Conservation (phyloP, 2,888 invertebrate species). For the Helleia helle region DNA sequence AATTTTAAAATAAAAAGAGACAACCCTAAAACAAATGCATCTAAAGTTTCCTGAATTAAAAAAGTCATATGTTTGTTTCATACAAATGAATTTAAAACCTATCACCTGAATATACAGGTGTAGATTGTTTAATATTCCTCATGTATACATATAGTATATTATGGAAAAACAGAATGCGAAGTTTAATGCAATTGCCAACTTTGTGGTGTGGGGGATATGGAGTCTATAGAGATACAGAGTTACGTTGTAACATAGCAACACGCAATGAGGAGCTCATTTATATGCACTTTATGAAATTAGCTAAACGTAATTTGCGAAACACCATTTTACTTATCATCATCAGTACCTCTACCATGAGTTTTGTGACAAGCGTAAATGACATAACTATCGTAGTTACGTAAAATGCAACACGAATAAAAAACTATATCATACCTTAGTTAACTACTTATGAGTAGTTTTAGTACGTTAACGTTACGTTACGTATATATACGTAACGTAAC, state of each 20-base stretch:
- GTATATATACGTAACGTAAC: too few relatives aligned
- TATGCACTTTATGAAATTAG: background rate
- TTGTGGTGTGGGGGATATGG: constrained; percentile 14
- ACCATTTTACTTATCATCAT: too few relatives aligned
- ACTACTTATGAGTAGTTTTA: too few relatives aligned
- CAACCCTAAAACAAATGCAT: constrained; percentile 9
- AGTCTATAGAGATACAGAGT: background rate
- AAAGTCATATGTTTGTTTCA: background rate
- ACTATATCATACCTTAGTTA: too few relatives aligned
- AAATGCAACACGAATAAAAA: too few relatives aligned
- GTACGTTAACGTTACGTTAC: too few relatives aligned
- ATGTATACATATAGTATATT: background rate
- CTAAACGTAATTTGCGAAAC: background rate
- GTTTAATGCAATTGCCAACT: constrained; percentile 20
- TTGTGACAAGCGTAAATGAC: too few relatives aligned
- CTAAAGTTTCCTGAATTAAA: constrained; percentile 4
- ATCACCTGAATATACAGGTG: background rate
- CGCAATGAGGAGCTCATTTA: background rate
- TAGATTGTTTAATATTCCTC: background rate
- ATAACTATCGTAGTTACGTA: too few relatives aligned
- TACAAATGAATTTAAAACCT: background rate
- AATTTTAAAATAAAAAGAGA: constrained; percentile 3
- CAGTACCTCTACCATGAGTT: too few relatives aligned
- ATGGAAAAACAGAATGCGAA: constrained; percentile 12
- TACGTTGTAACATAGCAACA: background rate